Evolutionary conservation across 1,140 invertebrate species (phyloP), one percentile per base, ranked within the genome.

Genomic region (Drosophila quadrilineata): DNA sequence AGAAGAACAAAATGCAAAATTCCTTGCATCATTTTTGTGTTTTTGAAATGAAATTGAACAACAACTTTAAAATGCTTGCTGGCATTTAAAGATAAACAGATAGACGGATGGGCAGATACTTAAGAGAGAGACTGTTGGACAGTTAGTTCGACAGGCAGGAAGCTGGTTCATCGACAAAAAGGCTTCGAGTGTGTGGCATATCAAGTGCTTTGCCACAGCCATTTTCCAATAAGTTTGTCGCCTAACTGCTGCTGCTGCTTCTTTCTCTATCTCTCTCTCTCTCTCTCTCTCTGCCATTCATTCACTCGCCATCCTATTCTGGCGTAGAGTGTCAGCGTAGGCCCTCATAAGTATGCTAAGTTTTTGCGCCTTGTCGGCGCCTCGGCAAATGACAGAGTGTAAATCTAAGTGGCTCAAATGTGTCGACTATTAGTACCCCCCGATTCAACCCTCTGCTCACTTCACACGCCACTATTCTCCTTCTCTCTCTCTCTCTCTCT

Each of bases 21-120:
- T 85, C 77, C 74, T 84, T 79, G 79, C 79, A 84, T 84, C 79
- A 85, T 84, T 85, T 75, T 72, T 31, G n/a, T n/a, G n/a, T n/a
- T n/a, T n/a, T n/a, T n/a, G n/a, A 60, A 71, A 62, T 57, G 36
- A 57, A 67, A 64, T 63, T 62, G 57, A 73, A 75, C 45, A 67
- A 71, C 66, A 71, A 60, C 28, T 72, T 26, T n/a, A n/a, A n/a
- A n/a, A n/a, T n/a, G n/a, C n/a, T n/a, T n/a, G n/a, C n/a, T 35
- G 72, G 71, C 41, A 67, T 67, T 73, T 56, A 75, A 75, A 68
- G 43, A 38, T 10, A 16, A 8, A 17, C 43, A 46, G 26, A 19
- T 8, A n/a, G 46, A 24, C 36, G 31, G 35, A 38, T n/a, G 17
- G 49, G 28, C 49, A 36, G 21, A 24, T n/a, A 57, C 14, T 19